Conservation (phyloP, 2,797 vertebrate genomes). For the Cyprinella venusta region DNA sequence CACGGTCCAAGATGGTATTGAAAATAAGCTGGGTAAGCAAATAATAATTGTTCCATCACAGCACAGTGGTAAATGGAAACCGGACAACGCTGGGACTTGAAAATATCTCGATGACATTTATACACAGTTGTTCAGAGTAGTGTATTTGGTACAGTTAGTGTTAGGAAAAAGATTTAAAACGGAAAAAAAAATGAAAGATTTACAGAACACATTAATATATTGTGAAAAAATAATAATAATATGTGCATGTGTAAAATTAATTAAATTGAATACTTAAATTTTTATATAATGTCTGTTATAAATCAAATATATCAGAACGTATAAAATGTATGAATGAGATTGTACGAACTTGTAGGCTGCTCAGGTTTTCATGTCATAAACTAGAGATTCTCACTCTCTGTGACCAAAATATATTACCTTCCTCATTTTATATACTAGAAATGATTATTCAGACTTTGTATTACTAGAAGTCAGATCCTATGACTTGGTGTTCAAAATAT, state of each 20-base stretch:
- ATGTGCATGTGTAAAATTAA: too few species aligned
- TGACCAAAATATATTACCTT: not conserved
- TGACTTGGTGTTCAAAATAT: not conserved
- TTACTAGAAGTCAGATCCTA: not conserved
- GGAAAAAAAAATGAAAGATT: too few species aligned
- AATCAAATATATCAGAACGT: too few species aligned
- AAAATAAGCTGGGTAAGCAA: constrained; percentile 51
- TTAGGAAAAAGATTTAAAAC: too few species aligned
- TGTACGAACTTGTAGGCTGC: not conserved
- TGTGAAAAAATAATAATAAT: too few species aligned
- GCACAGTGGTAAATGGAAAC: constrained; percentile 72
- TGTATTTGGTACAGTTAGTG: not conserved
- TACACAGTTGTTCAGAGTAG: not conserved
- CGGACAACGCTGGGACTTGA: constrained; percentile 71
- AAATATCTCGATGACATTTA: constrained; percentile 52
- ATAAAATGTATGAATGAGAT: too few species aligned
- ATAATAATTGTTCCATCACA: constrained; percentile 42
- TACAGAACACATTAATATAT: too few species aligned
- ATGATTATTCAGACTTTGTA: constrained; percentile 10
- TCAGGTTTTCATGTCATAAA: not conserved
- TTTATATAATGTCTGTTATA: too few species aligned
- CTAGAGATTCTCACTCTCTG: constrained; percentile 1
- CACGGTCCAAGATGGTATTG: constrained; percentile 63
- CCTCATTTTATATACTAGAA: not conserved
- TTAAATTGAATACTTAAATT: too few species aligned